phyloP scores from a whole-genome alignment of 2,888 invertebrate species.

The Thera britannica region DNA sequence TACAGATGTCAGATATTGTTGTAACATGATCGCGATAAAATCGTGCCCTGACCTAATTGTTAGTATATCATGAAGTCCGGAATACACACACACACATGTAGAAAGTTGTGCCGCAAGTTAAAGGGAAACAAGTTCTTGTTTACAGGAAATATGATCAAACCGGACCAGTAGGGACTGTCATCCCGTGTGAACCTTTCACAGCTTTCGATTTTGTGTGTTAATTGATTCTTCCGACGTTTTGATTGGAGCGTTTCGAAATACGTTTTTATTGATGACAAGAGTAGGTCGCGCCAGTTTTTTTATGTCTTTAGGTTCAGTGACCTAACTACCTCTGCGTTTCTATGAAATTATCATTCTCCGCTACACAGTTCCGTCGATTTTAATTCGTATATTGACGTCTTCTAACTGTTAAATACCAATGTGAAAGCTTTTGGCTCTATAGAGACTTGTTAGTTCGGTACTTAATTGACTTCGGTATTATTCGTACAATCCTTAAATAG shows the following conservation, averaged over 20 bases:
- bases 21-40: slow-evolving; percentile 6
- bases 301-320: slow-evolving; percentile 1
- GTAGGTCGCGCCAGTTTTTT: not conserved
- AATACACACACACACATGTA: slow-evolving; percentile 39
- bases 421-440: slow-evolving; percentile 4
- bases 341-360: slow-evolving; percentile 6
- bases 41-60: slow-evolving; percentile 25
- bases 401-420: slow-evolving; percentile 11
- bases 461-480: not conserved
- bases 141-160: slow-evolving; percentile 53
- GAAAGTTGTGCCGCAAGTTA: slow-evolving; percentile 60
- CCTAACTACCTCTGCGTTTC: not conserved
- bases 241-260: slow-evolving; percentile 7
- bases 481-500: not conserved
- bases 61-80: slow-evolving; percentile 46
- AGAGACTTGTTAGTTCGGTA: slow-evolving; percentile 2
- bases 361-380: not conserved
- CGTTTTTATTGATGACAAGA: slow-evolving; percentile 6
- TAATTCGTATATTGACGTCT: slow-evolving; percentile 11
- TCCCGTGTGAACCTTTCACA: slow-evolving; percentile 40
- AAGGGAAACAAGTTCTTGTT: slow-evolving; percentile 56
- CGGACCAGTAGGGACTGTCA: slow-evolving; percentile 37
- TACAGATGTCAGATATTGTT: not conserved
- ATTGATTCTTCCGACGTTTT: slow-evolving; percentile 25
- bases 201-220: slow-evolving; percentile 30